Evolutionary conservation across 2,888 invertebrate species (phyloP), one percentile per base, ranked within the genome.

Genomic region (Lordiphosa fenestrarum): DNA sequence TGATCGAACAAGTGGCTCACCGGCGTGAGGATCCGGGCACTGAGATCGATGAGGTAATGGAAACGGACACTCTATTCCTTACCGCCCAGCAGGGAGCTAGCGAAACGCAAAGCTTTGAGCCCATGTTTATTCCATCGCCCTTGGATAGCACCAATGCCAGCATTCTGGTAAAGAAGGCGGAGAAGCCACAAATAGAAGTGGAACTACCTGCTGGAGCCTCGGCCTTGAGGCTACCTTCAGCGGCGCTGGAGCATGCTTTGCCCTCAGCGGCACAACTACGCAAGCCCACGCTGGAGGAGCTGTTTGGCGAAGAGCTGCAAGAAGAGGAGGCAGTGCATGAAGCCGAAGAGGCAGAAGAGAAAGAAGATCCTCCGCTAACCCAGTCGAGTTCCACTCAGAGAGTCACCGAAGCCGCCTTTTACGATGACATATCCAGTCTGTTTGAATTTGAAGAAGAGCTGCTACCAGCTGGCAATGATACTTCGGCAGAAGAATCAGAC

Each of bases 91-190:
- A 87, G 50, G 90, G 77, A 0, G 77, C 91, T 39, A 71, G 84
- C 3, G 86, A 91, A 7, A 92, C 92, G 0, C 92, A 94, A 85
- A 91, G 91, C 42, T 95, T 95, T 83, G 94, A 95, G 74, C 95
- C 95, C 0, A 94, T 95, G 91, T 95, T 95, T 73, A 93, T 95
- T 71, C 94, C 95, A 0, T 95, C 95, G 0, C 95, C 95, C 0
- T 91, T 92, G 9, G 94, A 94, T 73, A 92, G 93, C 75, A 92
- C 61, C 88, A 92, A 89, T 69, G 76, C 84, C 4, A 77, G 86
- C 9, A 71, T 80, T 21, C 46, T 75, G 9, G 46, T 81, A 10
- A 59, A 73, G 0, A 84, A 78, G 46, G 4, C 41, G 1, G 44
- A 68, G 0, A 41, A 41, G n/a, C 33, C 48, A 10, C 15, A 30